Conservation (phyloP, 2,797 vertebrate genomes). For the Muraenolepis orangiensis region DNA sequence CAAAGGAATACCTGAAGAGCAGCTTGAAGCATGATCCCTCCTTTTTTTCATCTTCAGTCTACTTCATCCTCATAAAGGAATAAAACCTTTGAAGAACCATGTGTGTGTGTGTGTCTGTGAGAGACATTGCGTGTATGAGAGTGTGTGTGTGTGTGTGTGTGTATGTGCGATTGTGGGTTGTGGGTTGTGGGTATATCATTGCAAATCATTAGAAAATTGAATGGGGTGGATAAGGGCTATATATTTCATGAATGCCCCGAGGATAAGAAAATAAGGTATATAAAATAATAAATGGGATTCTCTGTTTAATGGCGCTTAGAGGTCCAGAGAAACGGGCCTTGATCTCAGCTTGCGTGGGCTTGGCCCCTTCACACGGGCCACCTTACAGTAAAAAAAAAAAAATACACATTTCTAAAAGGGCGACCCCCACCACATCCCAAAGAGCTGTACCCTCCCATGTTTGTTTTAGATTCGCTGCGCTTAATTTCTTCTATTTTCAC, state of each 20-base stretch:
- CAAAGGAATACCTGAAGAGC: conserved; percentile 51
- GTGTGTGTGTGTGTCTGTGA: conserved; percentile 4
- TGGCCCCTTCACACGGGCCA: conserved; percentile 13
- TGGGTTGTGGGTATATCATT: conserved; percentile 46
- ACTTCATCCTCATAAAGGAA: conserved; percentile 45
- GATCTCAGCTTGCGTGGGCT: conserved; percentile 31
- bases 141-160: background rate
- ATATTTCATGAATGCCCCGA: conserved; percentile 43
- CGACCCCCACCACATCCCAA: conserved; percentile 5
- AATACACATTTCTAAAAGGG: conserved; percentile 53
- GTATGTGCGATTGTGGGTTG: background rate
- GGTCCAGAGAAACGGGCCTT: conserved; percentile 33
- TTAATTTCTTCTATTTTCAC: conserved; percentile 32
- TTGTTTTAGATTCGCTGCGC: background rate
- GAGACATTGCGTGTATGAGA: too few relatives aligned
- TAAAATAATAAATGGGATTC: conserved; percentile 21
- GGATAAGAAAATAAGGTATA: conserved; percentile 36
- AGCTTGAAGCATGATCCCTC: conserved; percentile 46
- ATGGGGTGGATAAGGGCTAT: conserved; percentile 43
- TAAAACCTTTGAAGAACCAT: conserved; percentile 43
- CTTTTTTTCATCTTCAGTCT: conserved; percentile 9
- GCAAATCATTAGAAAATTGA: conserved; percentile 42
- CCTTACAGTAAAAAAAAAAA: conserved; percentile 43
- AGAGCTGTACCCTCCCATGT: background rate
- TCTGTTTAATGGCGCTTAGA: conserved; percentile 42